Percentiles rank a stretch among this genome's conserved stretches.
Evolutionary conservation across 2,888 invertebrate species (phyloP).

Genomic region (Spodoptera littoralis): DNA sequence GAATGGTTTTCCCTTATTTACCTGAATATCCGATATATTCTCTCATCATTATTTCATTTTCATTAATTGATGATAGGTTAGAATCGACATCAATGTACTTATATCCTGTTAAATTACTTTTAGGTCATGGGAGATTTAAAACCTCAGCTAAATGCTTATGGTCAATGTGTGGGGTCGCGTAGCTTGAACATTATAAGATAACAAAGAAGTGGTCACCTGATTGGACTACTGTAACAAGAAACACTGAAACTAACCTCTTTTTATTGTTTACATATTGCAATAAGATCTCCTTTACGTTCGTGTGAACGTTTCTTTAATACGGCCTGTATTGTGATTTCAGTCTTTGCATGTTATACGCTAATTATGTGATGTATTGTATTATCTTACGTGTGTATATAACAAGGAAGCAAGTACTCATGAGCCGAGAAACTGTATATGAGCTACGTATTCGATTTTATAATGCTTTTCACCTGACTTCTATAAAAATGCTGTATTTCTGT

Average conservation of each 20-base stretch:
- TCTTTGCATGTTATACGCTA: constrained; percentile 23
- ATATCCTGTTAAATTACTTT: too few species aligned
- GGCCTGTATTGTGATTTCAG: constrained; percentile 44
- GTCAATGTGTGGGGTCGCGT: constrained; percentile 49
- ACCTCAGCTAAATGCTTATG: background rate
- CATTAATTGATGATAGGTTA: too few species aligned
- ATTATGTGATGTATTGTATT: constrained; percentile 10
- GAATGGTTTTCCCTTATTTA: constrained; percentile 20
- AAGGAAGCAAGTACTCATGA: background rate
- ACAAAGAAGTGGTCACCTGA: constrained; percentile 58
- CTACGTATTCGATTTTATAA: too few species aligned
- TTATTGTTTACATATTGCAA: constrained; percentile 64
- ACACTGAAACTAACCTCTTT: constrained; percentile 61
- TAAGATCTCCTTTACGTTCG: constrained; percentile 57
- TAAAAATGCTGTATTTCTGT: too few species aligned
- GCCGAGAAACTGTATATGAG: too few species aligned
- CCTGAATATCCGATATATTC: background rate
- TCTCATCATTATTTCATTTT: too few species aligned
- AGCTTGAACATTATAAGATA: constrained; percentile 62
- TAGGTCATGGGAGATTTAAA: too few species aligned
- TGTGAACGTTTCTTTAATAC: constrained; percentile 56
- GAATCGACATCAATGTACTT: too few species aligned
- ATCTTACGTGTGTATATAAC: constrained; percentile 3
- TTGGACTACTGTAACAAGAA: constrained; percentile 61
- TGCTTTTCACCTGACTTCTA: too few species aligned